Conservation (phyloP, 2,888 invertebrate species). For the Microplitis deprimator region DNA sequence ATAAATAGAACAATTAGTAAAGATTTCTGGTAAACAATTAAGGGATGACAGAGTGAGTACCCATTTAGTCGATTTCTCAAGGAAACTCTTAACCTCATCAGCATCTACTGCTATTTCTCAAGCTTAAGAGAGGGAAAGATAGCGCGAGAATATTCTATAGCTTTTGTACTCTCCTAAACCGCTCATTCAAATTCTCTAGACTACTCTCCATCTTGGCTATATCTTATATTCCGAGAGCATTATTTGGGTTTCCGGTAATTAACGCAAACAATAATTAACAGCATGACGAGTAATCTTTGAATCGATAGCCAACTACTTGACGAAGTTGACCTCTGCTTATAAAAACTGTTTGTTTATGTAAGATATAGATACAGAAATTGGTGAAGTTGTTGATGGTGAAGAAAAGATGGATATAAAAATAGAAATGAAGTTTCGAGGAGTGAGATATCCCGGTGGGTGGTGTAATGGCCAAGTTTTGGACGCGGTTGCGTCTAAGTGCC, state of each 20-base stretch:
- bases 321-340: no score
- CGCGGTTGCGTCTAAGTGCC: slow-evolving; percentile 63
- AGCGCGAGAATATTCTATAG: not conserved
- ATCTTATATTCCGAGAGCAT: not conserved
- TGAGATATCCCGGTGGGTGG: slow-evolving; percentile 60
- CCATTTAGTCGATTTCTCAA: slow-evolving; percentile 57
- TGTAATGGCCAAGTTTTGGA: slow-evolving; percentile 66
- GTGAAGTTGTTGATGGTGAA: not conserved
- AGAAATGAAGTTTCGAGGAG: slow-evolving; percentile 55
- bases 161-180: not conserved
- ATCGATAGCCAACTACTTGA: not conserved
- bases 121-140: not conserved
- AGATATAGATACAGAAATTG: not conserved
- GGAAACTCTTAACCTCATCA: slow-evolving; percentile 56
- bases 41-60: slow-evolving; percentile 59
- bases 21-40: slow-evolving; percentile 64
- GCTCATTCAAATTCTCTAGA: slow-evolving; percentile 19
- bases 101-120: slow-evolving; percentile 42
- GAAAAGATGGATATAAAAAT: slow-evolving; percentile 15
- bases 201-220: not conserved
- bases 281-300: not conserved
- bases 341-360: no score
- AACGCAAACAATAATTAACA: not conserved
- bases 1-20: slow-evolving; percentile 36
- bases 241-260: not conserved